Base-by-base conservation (phyloP, 2,797 vertebrate species). In the Cyclopterus lumpus region DNA sequence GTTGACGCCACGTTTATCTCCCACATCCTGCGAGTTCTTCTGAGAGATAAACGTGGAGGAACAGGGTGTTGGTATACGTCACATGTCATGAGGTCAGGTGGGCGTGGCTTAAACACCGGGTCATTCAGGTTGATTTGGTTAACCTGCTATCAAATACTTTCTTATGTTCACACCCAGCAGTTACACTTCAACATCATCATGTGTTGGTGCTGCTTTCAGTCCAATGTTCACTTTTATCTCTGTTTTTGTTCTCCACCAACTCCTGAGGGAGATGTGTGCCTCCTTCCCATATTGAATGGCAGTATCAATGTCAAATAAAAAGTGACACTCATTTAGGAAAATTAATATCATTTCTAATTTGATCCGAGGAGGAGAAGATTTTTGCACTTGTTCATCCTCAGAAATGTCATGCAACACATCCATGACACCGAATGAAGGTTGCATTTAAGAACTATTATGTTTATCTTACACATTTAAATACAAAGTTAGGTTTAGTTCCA, bases 1-100 rank as follows among this genome's bases (percentile, higher is more conserved):
- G 60, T 84, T 80, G 78, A 86, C 73, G 61, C 26, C 34, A 59
- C 62, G 71, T 85, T 63, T 57, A 53, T 76, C 65, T 67, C 24
- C 55, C 30, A 28, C 61, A 63, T 78, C 42, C 51, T 73, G 30
- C 60, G 38, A 18, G 76, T 76, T 84, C 14, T 67, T 74, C 46
- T 44, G 38, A 59, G 24, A 73, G 42, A 81, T 82, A 79, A 72
- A 53, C 40, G 70, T 57, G n/a, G 9, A 2, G 51, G 28, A 57
- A 71, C 59, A 51, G 18, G 38, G 34, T 32, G n/a, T 67, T 28
- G 10, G 15, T 55, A 26, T 30, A 24, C 57, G 16, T 49, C 8
- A 26, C 38, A 30, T 65, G 44, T 53, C 32, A 75, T 20, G 26
- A 70, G 38, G 5, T 42, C 5, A 42, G 42, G 40, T 16, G 40